Evolutionary conservation across 2,888 invertebrate species (phyloP), one percentile per base, ranked within the genome.

Genomic region (Hemaris fuciformis): DNA sequence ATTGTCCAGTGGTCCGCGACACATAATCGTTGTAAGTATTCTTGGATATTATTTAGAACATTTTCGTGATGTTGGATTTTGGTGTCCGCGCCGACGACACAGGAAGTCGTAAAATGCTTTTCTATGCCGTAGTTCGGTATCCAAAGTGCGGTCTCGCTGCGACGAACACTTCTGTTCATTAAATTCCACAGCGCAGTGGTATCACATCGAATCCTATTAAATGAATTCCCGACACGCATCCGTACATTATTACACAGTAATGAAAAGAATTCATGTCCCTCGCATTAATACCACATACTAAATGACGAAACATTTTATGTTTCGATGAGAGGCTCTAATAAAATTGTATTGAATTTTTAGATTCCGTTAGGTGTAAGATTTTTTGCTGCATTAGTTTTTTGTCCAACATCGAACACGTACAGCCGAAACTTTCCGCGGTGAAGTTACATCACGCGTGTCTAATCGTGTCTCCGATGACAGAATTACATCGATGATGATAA

Each of bases 101-200:
- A 79, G 90, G 89, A 89, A 88, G 87, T 87, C 81, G 79, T 90
- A 87, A 89, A 89, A 77, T 76, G 79, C 71, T 71, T 68, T 68
- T 75, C 69, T 72, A 71, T 73, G 73, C n/a, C 78, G 68, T 70
- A 74, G 67, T 66, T 60, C 61, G 59, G 62, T 62, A 63, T 63
- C 58, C 10, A 61, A 73, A 79, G 73, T 72, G 74, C 73, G 70
- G 67, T 75, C 65, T 70, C 64, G 65, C 70, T 69, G 67, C 71
- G 72, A 68, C 72, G 69, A 76, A 76, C 22, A 70, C 74, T 73
- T 61, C 64, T 64, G 60, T 67, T 77, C 72, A 73, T 80, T 75
- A 72, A 72, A 79, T 77, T 72, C 71, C 66, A 65, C 45, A 65
- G 64, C 67, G 34, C 34, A 66, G 69, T 64, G 63, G 67, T 66